A percentile compares a stretch with the other conserved stretches of the same genome.
phyloP scores from a whole-genome alignment of 2,113 vertebrate species.

The Chinchilla lanigera region DNA sequence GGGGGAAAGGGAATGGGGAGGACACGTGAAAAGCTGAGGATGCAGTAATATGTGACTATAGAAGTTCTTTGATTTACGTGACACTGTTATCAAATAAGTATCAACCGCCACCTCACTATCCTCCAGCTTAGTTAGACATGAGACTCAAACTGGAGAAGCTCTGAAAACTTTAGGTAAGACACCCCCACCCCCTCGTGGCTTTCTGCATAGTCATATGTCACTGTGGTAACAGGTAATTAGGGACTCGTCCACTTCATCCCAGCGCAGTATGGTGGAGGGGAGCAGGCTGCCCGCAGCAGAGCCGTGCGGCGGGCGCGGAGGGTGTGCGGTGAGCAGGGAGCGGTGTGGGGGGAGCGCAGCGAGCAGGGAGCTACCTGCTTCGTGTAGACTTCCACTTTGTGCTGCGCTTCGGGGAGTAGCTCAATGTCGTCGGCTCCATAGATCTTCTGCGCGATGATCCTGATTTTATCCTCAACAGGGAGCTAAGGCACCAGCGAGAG shows the following conservation, averaged over 20 bases:
- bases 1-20: neutral
- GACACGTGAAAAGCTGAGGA: neutral
- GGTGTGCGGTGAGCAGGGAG: neutral
- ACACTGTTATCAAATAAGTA: neutral
- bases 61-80: neutral
- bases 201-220: neutral
- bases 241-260: neutral
- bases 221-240: neutral
- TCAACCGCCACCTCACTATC: neutral
- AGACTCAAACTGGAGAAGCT: neutral
- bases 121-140: neutral
- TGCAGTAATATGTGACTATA: neutral
- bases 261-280: neutral
- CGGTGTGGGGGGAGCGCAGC: neutral
- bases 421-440: constrained; percentile 97
- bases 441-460: constrained; percentile 96
- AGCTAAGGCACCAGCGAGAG: constrained; percentile 85
- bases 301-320: neutral
- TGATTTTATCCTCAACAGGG: constrained; percentile 94
- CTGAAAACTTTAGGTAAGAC: neutral
- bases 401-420: constrained; percentile 94
- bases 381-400: constrained; percentile 94
- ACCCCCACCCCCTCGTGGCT: neutral
- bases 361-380: constrained; percentile 90
- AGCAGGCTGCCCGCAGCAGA: neutral